Conservation (phyloP, 2,888 invertebrate genomes). For the Azorinus chamasolen region DNA sequence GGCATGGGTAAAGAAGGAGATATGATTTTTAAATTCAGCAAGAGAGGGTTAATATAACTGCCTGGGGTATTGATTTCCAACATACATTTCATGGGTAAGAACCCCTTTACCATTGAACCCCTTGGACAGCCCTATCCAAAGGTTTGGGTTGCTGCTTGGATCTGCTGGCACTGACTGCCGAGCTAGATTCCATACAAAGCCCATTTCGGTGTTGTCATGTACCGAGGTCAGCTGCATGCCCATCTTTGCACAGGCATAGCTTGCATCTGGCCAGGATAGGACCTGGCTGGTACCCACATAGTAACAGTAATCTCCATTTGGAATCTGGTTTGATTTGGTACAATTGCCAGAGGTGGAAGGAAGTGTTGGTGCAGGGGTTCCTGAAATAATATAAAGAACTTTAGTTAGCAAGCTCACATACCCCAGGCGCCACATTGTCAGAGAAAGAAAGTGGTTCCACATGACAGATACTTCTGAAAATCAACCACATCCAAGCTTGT, state of each 20-base stretch:
- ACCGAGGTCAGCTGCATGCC: slow-evolving; percentile 71
- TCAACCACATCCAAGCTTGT: too few relatives aligned
- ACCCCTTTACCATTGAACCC: slow-evolving; percentile 58
- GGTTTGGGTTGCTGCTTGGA: slow-evolving; percentile 53
- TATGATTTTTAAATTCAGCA: too few relatives aligned
- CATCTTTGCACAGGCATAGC: slow-evolving; percentile 61
- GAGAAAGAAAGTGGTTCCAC: background rate
- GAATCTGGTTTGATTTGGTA: too few relatives aligned
- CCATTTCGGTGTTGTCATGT: slow-evolving; percentile 63
- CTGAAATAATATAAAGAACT: background rate
- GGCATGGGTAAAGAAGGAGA: too few relatives aligned
- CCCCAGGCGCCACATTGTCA: too few relatives aligned
- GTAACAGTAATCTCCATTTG: slow-evolving; percentile 66
- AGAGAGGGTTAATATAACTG: too few relatives aligned
- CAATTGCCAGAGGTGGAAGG: slow-evolving; percentile 26
- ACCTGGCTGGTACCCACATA: slow-evolving; percentile 45
- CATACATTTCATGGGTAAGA: too few relatives aligned
- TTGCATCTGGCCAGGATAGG: slow-evolving; percentile 74
- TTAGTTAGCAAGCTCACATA: too few relatives aligned
- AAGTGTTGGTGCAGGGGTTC: slow-evolving; percentile 36
- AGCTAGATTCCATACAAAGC: slow-evolving; percentile 52
- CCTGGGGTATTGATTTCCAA: too few relatives aligned
- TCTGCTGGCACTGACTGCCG: slow-evolving; percentile 25
- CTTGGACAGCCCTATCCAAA: slow-evolving; percentile 71
- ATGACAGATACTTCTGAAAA: too few relatives aligned